Percentiles rank a stretch among this genome's conserved stretches.
Evolutionary conservation across 2,113 vertebrate species (phyloP).

Genomic region (Festucalex cinctus): DNA sequence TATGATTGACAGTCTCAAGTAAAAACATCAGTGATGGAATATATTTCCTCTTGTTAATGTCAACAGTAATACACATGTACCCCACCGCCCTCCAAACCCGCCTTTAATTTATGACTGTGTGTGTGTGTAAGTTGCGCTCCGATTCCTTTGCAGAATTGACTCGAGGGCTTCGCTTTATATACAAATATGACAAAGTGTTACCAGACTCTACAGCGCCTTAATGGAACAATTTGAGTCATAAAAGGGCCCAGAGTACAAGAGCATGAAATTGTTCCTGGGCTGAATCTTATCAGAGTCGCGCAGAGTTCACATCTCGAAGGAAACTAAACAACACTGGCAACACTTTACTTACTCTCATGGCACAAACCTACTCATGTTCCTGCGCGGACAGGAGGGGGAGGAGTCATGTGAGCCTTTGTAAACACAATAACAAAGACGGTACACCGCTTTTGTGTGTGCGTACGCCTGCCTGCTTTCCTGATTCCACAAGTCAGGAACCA

Average conservation of each 20-base stretch:
- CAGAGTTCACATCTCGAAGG: conserved; percentile 67
- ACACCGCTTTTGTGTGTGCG: conserved; percentile 6
- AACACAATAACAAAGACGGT: conserved; percentile 35
- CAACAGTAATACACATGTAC: not conserved
- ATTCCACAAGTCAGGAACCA: conserved; percentile 45
- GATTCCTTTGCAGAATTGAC: conserved; percentile 46
- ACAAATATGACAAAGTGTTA: conserved; percentile 47
- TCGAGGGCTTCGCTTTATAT: conserved; percentile 23
- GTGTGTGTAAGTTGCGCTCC: not conserved
- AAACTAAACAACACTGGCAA: conserved; percentile 49
- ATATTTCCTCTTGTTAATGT: conserved; percentile 6
- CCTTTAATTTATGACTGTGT: conserved; percentile 2
- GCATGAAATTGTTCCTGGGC: conserved; percentile 62
- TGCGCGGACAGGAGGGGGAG: conserved; percentile 25
- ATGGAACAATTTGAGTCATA: conserved; percentile 65
- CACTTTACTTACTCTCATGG: conserved; percentile 34
- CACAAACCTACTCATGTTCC: conserved; percentile 47
- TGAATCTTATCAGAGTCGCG: conserved; percentile 70
- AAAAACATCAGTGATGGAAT: not conserved
- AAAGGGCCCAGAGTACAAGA: conserved; percentile 41
- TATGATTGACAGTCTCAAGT: not conserved
- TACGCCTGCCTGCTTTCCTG: not conserved
- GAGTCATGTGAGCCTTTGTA: conserved; percentile 23
- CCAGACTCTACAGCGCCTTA: conserved; percentile 52
- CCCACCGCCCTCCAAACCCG: not conserved